Evolutionary conservation across 2,113 vertebrate genomes (phyloP), one percentile per base, ranked within the genome.

Genomic region (Agapornis roseicollis): DNA sequence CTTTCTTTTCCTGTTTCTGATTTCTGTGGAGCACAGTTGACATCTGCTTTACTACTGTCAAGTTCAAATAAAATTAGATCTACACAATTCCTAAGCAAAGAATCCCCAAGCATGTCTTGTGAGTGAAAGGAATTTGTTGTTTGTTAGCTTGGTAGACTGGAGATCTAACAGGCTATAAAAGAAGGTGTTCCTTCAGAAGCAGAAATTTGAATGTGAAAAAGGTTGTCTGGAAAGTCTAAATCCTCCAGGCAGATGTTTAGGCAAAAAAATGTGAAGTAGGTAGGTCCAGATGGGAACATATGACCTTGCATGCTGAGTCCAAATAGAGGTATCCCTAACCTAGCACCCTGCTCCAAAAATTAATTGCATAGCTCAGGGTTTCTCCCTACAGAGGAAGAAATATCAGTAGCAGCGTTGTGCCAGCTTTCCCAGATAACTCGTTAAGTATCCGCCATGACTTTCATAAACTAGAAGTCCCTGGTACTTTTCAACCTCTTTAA

Each of bases 101-200:
- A 58, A 74, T 78, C 73, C 9, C 20, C 22, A 74, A 81, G 17
- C 31, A 28, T 16, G 4, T 47, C 10, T 29, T 85, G 8, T 12
- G 14, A 68, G 19, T 65, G 29, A 70, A 84, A 91, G 33, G 0
- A 0, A 37, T 58, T 58, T 5, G 0, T 14, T 72, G 6, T 25
- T 69, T 55, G 7, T 68, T 68, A 68, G 8, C 4, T 90, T 37
- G 16, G 9, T 52, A 61, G 58, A 25, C 33, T 69, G 23, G 35
- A 65, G 33, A 33, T 50, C 23, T 15, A 31, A 60, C 5, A 33
- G 6, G 7, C 7, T 64, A 39, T 20, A 68, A 68, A 80, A 17
- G 4, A 53, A 72, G 25, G 4, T 73, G 3, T 5, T 55, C 27
- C 42, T 66, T n/a, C 22, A 70, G 85, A 69, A 64, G 10, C 24